Conservation (phyloP, 2,797 vertebrate genomes). For the Trachops cirrhosus region DNA sequence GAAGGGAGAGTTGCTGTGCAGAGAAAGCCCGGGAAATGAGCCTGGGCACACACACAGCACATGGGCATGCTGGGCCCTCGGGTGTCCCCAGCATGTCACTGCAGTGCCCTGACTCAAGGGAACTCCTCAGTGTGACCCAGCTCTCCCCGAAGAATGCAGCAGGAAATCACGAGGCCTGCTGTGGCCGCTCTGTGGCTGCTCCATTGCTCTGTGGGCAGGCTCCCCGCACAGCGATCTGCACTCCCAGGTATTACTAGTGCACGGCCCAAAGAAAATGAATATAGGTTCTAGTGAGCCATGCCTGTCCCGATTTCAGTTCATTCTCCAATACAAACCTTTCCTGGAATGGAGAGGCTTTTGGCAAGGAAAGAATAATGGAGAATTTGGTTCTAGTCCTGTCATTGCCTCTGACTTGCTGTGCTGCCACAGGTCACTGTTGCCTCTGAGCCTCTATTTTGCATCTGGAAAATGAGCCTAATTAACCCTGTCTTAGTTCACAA, state of each 20-base stretch:
- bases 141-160: background rate
- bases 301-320: background rate
- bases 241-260: background rate
- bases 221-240: background rate
- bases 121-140: background rate
- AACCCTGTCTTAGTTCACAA: background rate
- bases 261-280: background rate
- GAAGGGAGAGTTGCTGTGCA: background rate
- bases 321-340: slow-evolving; percentile 6
- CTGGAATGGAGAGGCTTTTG: background rate
- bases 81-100: background rate
- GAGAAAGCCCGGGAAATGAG: background rate
- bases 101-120: background rate
- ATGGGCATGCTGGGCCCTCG: background rate
- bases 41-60: background rate
- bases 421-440: background rate
- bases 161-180: background rate
- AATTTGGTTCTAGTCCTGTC: background rate
- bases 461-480: background rate
- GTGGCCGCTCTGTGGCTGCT: background rate
- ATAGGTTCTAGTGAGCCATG: background rate
- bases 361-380: background rate
- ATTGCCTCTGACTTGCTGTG: background rate
- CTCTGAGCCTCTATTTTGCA: background rate
- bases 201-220: background rate